Percentiles rank a stretch among this genome's conserved stretches.
phyloP scores from a whole-genome alignment of 1,140 invertebrate species.

The Copidosoma floridanum region DNA sequence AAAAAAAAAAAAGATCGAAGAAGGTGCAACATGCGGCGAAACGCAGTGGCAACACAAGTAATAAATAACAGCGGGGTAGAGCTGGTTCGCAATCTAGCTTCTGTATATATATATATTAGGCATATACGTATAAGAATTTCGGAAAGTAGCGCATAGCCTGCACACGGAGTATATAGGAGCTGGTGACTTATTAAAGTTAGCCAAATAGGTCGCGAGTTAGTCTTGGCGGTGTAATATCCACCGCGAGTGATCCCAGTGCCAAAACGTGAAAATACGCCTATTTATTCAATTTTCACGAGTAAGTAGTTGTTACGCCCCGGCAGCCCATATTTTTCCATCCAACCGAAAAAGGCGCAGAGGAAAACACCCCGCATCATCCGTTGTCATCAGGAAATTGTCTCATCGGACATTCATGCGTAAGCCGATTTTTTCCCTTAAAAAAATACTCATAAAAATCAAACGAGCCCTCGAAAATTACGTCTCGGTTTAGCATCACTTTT shows the following conservation, averaged over 20 bases:
- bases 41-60: slow-evolving; percentile 15
- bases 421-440: too few relatives aligned
- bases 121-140: too few relatives aligned
- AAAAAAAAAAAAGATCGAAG: slow-evolving; percentile 1
- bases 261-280: slow-evolving; percentile 10
- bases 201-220: slow-evolving; percentile 23
- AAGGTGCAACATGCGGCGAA: not conserved
- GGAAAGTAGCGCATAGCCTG: slow-evolving; percentile 17
- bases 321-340: too few relatives aligned
- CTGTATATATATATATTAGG: too few relatives aligned
- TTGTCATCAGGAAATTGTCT: too few relatives aligned
- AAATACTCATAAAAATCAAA: too few relatives aligned
- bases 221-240: slow-evolving; percentile 12
- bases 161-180: too few relatives aligned
- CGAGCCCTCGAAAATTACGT: too few relatives aligned
- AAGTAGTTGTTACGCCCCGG: not conserved
- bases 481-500: too few relatives aligned
- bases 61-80: too few relatives aligned
- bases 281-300: slow-evolving; percentile 3
- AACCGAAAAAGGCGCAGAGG: not conserved
- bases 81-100: slow-evolving; percentile 1
- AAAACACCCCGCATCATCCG: too few relatives aligned
- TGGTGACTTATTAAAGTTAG: slow-evolving; percentile 27
- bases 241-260: slow-evolving; percentile 7
- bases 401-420: too few relatives aligned